Conservation (phyloP, 2,888 invertebrate species). For the Didymodactylos carnosus region DNA sequence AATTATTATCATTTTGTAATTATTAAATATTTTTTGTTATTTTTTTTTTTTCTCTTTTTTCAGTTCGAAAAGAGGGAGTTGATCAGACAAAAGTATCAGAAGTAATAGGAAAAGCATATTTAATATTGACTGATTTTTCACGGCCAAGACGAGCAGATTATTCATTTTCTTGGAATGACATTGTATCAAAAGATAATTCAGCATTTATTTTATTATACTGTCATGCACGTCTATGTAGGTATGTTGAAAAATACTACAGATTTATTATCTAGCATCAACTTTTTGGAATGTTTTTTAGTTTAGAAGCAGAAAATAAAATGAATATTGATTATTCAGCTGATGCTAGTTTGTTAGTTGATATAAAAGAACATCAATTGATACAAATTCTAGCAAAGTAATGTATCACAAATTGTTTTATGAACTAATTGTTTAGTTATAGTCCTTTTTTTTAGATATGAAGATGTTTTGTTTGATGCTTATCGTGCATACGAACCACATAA, state of each 20-base stretch:
- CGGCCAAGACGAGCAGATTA: slow-evolving; percentile 7
- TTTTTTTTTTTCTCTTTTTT: no score
- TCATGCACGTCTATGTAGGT: slow-evolving; percentile 8
- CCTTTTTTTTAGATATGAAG: background rate
- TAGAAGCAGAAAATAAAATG: background rate
- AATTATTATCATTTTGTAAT: background rate
- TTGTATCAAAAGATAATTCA: slow-evolving; percentile 7
- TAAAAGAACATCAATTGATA: background rate
- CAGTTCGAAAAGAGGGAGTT: background rate
- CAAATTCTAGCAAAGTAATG: slow-evolving; percentile 4
- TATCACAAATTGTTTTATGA: no score
- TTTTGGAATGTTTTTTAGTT: background rate
- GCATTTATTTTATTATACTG: slow-evolving; percentile 8
- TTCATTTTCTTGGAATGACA: slow-evolving; percentile 11
- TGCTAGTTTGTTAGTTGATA: background rate
- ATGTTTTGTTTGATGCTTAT: slow-evolving; percentile 11
- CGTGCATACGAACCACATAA: slow-evolving; percentile 7
- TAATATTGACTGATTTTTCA: slow-evolving; percentile 10
- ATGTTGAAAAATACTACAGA: background rate
- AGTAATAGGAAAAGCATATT: slow-evolving; percentile 10
- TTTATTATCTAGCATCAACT: background rate
- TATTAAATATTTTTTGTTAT: background rate
- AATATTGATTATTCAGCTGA: background rate
- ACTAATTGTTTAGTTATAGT: no score
- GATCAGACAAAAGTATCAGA: slow-evolving; percentile 1